phyloP scores from a whole-genome alignment of 2,888 invertebrate species.

The Tuberolachnus salignus region DNA sequence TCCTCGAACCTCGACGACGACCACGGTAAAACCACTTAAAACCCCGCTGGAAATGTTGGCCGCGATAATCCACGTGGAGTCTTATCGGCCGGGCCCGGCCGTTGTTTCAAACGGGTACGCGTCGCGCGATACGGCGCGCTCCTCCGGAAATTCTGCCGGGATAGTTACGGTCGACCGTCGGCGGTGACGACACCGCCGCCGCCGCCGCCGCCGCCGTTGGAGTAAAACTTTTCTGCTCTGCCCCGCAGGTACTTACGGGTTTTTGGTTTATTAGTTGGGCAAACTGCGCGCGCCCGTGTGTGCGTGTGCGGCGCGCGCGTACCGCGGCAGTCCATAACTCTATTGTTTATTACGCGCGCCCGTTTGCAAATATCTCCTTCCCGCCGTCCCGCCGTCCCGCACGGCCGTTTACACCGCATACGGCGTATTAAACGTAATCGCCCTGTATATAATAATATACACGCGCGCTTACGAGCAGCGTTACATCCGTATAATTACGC shows the following conservation, averaged over 20 bases:
- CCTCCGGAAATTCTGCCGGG: conserved; percentile 20
- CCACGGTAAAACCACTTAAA: too few relatives aligned
- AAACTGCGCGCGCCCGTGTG: conserved; percentile 16
- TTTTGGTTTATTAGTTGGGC: conserved; percentile 48
- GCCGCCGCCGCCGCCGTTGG: not conserved
- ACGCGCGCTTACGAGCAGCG: too few relatives aligned
- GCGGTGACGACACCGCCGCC: conserved; percentile 26
- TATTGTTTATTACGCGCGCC: conserved; percentile 27
- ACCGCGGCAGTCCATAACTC: conserved; percentile 32
- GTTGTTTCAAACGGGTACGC: not conserved
- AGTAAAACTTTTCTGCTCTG: conserved; percentile 32
- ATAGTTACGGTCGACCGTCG: conserved; percentile 26
- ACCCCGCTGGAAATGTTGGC: too few relatives aligned
- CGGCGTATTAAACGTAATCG: too few relatives aligned
- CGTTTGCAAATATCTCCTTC: too few relatives aligned
- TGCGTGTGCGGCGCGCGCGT: not conserved
- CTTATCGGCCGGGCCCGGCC: too few relatives aligned
- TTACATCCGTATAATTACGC: too few relatives aligned
- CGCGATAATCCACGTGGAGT: too few relatives aligned
- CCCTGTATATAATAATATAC: too few relatives aligned
- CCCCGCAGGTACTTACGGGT: conserved; percentile 43
- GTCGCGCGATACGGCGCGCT: not conserved
- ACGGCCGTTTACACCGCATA: too few relatives aligned
- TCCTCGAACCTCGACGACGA: not conserved
- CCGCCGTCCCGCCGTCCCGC: too few relatives aligned